Conservation (phyloP, 2,888 invertebrate species). For the Eilema caniola region DNA sequence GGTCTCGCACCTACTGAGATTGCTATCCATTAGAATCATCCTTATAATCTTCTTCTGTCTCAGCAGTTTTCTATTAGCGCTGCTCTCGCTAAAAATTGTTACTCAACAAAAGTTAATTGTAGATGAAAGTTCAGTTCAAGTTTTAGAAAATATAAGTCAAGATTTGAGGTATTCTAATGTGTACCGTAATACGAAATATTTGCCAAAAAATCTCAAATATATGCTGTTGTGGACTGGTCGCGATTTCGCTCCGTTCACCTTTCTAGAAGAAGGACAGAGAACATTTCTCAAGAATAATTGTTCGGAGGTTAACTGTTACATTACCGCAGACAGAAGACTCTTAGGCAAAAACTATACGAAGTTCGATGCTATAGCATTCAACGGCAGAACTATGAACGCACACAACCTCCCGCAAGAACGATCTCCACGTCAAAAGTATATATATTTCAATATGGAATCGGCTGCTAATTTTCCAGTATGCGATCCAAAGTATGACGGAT, state of each 20-base stretch:
- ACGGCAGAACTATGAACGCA: constrained; percentile 65
- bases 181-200: constrained; percentile 63
- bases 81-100: constrained; percentile 64
- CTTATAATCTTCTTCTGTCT: constrained; percentile 61
- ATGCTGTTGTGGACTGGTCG: constrained; percentile 71
- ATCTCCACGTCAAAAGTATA: constrained; percentile 71
- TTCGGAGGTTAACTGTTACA: constrained; percentile 70
- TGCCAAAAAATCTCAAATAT: constrained; percentile 69
- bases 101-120: constrained; percentile 40
- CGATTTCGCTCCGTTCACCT: constrained; percentile 69
- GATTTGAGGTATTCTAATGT: constrained; percentile 71
- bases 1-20: constrained; percentile 52
- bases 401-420: constrained; percentile 61
- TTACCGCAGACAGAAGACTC: constrained; percentile 56
- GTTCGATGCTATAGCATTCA: constrained; percentile 75
- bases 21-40: constrained; percentile 60
- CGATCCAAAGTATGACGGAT: constrained; percentile 63
- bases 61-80: constrained; percentile 58
- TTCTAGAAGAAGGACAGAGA: constrained; percentile 65
- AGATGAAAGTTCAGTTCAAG: constrained; percentile 64
- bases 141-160: constrained; percentile 64
- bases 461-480: constrained; percentile 75
- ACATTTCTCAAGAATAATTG: constrained; percentile 73
- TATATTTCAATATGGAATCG: constrained; percentile 78
- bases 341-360: constrained; percentile 54